Percentiles rank a stretch among this genome's conserved stretches.
These are phyloP conservation scores for Astropecten irregularis DNA, from an alignment of 53 echinoderm and acorn worm species.

Conservation along the genomic window DNA sequence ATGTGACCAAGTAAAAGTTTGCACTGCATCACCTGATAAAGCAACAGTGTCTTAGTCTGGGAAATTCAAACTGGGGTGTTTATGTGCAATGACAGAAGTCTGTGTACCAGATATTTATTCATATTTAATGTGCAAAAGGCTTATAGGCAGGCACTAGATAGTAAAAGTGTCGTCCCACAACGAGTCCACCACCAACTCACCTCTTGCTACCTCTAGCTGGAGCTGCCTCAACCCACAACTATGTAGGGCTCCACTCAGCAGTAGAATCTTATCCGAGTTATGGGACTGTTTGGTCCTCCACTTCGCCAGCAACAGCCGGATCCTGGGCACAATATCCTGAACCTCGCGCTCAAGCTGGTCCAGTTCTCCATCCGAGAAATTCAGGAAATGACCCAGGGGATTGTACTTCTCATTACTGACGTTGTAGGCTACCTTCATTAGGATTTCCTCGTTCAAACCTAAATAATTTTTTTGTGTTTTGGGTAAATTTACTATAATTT, in stretches of 20 bases:
- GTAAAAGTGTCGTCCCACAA: no score
- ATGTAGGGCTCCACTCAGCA: constrained; percentile 38
- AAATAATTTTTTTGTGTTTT: not conserved
- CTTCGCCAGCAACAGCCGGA: constrained; percentile 30
- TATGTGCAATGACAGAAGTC: no score
- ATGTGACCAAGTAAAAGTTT: no score
- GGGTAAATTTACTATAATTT: no score
- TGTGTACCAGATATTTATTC: no score
- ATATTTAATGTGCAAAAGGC: no score
- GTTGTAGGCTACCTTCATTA: constrained; percentile 16
- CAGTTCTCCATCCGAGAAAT: constrained; percentile 23
- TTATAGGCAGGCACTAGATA: no score
- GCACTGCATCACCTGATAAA: no score
- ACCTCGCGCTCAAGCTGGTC: not conserved
- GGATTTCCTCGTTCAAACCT: constrained; percentile 35
- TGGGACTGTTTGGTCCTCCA: constrained; percentile 52
- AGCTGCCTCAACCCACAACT: constrained; percentile 28
- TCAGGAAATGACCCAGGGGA: constrained; percentile 14
- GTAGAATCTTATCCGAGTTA: constrained; percentile 41
- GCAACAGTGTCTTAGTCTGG: no score
- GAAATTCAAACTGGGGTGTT: no score
- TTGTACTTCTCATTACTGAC: not conserved
- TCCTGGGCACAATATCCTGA: not conserved
- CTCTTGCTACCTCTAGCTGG: constrained; percentile 37
- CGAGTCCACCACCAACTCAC: no score